Evolutionary conservation across 2,113 vertebrate species (phyloP).

Genomic region (Paratilapia polleni): DNA sequence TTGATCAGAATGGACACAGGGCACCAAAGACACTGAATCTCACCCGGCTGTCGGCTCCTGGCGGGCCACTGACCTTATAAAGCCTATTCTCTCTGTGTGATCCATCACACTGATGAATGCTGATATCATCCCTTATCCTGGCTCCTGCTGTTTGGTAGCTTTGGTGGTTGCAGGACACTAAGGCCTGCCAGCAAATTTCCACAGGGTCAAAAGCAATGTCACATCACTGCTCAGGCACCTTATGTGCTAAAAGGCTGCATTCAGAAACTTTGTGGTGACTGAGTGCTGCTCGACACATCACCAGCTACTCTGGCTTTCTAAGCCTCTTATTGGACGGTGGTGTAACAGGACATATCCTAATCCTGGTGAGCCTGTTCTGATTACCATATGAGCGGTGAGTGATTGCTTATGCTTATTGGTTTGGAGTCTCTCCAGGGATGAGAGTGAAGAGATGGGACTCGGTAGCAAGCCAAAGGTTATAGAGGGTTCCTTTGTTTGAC

Average conservation of each 20-base stretch:
- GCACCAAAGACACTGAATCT: conserved; percentile 32
- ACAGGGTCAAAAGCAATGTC: conserved; percentile 41
- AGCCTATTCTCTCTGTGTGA: conserved; percentile 49
- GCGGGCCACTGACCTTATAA: conserved; percentile 34
- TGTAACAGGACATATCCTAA: conserved; percentile 60
- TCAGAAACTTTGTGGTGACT: conserved; percentile 33
- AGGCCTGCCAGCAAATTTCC: conserved; percentile 51
- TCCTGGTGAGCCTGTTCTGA: conserved; percentile 49
- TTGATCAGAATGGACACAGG: conserved; percentile 27
- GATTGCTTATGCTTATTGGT: conserved; percentile 49
- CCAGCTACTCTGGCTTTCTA: conserved; percentile 38
- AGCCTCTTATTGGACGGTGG: conserved; percentile 61
- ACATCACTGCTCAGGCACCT: conserved; percentile 9
- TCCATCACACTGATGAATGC: conserved; percentile 60
- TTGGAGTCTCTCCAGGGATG: conserved; percentile 32
- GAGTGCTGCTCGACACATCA: conserved; percentile 25
- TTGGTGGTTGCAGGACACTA: conserved; percentile 8
- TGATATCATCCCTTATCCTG: conserved; percentile 66
- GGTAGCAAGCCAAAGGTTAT: conserved; percentile 43
- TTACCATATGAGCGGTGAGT: conserved; percentile 34
- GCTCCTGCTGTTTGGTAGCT: conserved; percentile 32
- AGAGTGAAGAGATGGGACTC: conserved; percentile 4
- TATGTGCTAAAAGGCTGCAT: conserved; percentile 26
- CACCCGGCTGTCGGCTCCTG: conserved; percentile 27
- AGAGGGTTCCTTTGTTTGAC: background rate